Base-by-base conservation (phyloP, 2,797 vertebrate genomes). In the Phrynocephalus guinanensis region DNA sequence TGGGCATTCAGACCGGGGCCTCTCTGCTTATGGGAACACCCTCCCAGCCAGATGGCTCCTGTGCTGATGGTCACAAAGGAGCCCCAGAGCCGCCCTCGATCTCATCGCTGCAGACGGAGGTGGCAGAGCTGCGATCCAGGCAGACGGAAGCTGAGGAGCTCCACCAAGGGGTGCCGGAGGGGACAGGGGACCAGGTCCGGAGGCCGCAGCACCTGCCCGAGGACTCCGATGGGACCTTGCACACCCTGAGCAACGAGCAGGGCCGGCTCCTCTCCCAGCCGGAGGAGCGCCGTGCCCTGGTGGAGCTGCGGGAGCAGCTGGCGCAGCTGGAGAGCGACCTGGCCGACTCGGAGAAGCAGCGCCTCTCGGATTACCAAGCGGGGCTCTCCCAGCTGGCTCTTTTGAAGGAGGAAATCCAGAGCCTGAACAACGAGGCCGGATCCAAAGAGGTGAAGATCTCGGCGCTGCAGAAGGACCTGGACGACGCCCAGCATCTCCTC, bases 401-500 rank as follows among this genome's bases (percentile, higher is more conserved):
- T 88, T 94, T 98, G 68, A 96, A 96, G 88, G 98, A 98, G 84
- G 97, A 99, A 95, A 93, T 99, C 9, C 95, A 97, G 30, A 97
- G 97, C 93, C 96, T 98, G 87, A 96, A 91, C 86, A 88, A 94
- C 88, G 97, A 98, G 86, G 95, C 95, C 83, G 94, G 94, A 86
- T 96, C 96, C 67, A 99, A 98, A 86, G 98, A 99, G 83, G 88
- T 98, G 87, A 97, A 96, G 95, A 97, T 99, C 44, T 95, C 97
- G 86, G 95, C 90, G 66, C 91, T 99, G 84, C 97, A 98, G 84
- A 95, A 94, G 52, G 97, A 98, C 83, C 92, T 99, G 92, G 97
- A 98, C 87, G 92, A 90, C 52, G 91, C 96, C 0, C 96, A 96
- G 0, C 86, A 90, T 81, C 95, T 94, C 33, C 94, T 97, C 79